phyloP scores from a whole-genome alignment of 2,888 invertebrate species.

The Dryomyza anilis region DNA sequence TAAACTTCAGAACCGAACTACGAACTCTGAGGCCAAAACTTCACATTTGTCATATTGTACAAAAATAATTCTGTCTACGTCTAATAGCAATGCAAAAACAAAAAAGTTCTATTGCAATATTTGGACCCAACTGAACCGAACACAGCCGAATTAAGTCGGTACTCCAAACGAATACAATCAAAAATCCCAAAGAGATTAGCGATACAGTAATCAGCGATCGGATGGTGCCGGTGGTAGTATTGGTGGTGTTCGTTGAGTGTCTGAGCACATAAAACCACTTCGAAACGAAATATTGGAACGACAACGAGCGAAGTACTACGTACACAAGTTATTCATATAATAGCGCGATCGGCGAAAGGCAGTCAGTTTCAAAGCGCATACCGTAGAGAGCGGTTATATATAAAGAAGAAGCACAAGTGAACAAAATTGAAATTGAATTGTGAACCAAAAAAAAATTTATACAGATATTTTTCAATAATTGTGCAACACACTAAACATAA shows the following conservation, averaged over 20 bases:
- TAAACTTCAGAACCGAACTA: conserved; percentile 19
- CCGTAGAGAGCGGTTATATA: conserved; percentile 39
- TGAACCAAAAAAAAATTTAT: conserved; percentile 13
- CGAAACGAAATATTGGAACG: neutral
- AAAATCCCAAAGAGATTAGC: conserved; percentile 10
- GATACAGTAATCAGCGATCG: neutral
- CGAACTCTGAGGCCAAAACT: conserved; percentile 38
- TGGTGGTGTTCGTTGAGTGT: too few relatives aligned
- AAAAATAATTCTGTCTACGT: neutral
- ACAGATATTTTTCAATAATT: neutral
- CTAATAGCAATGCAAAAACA: neutral
- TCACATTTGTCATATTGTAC: conserved; percentile 33
- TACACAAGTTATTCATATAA: conserved; percentile 42
- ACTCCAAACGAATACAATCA: neutral
- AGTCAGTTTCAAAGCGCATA: conserved; percentile 49
- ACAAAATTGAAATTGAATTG: conserved; percentile 19
- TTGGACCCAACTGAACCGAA: too few relatives aligned
- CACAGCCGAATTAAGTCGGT: too few relatives aligned
- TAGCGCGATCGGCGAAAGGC: conserved; percentile 46
- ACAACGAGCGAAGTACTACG: conserved; percentile 6
- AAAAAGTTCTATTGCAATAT: too few relatives aligned
- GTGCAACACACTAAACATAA: too few relatives aligned
- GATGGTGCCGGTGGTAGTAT: too few relatives aligned
- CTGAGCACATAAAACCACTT: neutral
- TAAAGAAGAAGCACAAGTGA: conserved; percentile 4